A percentile compares a stretch with the other conserved stretches of the same genome.
Evolutionary conservation across 2,888 invertebrate genomes (phyloP).

Genomic region (Diachrysia chrysitis): DNA sequence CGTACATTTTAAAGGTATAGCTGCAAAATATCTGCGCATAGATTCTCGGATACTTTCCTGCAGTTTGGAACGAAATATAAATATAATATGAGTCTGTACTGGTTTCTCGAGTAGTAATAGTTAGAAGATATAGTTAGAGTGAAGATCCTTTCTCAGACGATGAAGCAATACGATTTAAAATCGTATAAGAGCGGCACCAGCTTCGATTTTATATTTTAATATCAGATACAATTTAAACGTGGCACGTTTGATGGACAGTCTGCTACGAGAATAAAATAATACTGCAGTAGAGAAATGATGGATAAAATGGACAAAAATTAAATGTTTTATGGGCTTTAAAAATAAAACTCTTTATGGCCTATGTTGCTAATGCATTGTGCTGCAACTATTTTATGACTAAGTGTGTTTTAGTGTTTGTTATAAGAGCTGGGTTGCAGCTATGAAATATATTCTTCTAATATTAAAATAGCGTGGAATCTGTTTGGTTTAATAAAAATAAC

Average conservation of each 20-base stretch:
- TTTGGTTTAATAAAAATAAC: too few species aligned
- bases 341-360: not conserved
- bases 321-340: not conserved
- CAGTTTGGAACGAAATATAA: slow-evolving; percentile 8
- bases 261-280: not conserved
- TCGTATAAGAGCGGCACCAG: not conserved
- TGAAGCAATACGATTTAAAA: not conserved
- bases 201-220: not conserved
- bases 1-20: slow-evolving; percentile 4
- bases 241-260: not conserved
- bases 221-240: not conserved
- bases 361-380: not conserved
- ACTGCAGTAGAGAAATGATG: not conserved
- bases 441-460: not conserved
- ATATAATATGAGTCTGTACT: slow-evolving; percentile 1
- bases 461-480: not conserved
- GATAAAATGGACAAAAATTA: not conserved
- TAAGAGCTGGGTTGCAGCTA: not conserved
- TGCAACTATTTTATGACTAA: not conserved
- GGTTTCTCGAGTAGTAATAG: slow-evolving; percentile 1
- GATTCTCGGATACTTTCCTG: slow-evolving; percentile 3
- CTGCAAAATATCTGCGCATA: slow-evolving; percentile 3
- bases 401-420: not conserved
- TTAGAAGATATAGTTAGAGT: not conserved
- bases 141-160: not conserved